These are phyloP conservation scores for Nesogale talazaci DNA, from an alignment of 2,113 vertebrate species.

Conservation along the genomic window DNA sequence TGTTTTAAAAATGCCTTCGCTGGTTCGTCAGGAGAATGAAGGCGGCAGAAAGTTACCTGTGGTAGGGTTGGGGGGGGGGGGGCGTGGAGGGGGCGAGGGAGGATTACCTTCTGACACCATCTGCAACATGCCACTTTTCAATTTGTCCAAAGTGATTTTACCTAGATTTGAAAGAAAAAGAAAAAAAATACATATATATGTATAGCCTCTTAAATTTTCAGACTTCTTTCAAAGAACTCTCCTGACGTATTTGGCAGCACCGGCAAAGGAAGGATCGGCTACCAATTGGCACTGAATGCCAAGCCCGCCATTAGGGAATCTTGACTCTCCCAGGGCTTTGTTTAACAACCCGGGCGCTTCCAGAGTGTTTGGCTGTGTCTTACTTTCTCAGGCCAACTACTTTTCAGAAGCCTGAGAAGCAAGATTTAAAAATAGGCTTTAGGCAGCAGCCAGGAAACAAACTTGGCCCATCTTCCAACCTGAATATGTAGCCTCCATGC, in stretches of 20 bases:
- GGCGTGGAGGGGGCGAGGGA: neutral
- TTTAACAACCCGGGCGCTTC: neutral
- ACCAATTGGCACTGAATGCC: neutral
- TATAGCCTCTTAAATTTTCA: neutral
- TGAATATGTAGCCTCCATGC: neutral
- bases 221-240: slow-evolving; percentile 14
- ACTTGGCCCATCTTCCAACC: neutral
- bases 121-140: slow-evolving; percentile 7
- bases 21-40: slow-evolving; percentile 53
- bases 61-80: no score
- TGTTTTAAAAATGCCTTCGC: slow-evolving; percentile 69
- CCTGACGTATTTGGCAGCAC: neutral
- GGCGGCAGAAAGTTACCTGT: neutral
- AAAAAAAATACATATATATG: neutral
- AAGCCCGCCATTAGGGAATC: neutral
- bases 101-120: slow-evolving; percentile 39
- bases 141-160: slow-evolving; percentile 13
- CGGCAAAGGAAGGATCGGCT: neutral
- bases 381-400: slow-evolving; percentile 42
- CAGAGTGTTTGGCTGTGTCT: neutral
- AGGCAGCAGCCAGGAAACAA: slow-evolving; percentile 14
- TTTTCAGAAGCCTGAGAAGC: slow-evolving; percentile 48
- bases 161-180: slow-evolving; percentile 6
- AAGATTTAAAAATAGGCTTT: slow-evolving; percentile 41
- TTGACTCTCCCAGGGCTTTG: neutral